These are phyloP conservation scores for Aricia agestis DNA, from an alignment of 1,140 invertebrate genomes.

Conservation along the genomic window DNA sequence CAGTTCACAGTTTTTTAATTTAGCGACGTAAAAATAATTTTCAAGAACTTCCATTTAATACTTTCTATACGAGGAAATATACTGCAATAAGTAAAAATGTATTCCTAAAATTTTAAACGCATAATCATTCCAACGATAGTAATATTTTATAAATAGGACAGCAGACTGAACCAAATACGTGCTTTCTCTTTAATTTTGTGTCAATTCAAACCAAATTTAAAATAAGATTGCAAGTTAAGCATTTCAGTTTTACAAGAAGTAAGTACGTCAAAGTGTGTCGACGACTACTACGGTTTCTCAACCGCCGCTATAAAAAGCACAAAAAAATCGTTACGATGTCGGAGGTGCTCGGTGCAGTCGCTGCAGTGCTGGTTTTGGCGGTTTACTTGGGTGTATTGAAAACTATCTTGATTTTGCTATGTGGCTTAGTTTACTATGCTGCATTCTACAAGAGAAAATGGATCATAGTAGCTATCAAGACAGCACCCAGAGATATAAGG, in stretches of 20 bases:
- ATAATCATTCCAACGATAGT: not conserved
- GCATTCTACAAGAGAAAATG: slow-evolving; percentile 74
- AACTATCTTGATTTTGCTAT: slow-evolving; percentile 41
- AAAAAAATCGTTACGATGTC: slow-evolving; percentile 47
- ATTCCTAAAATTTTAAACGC: not conserved
- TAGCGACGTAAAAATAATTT: not conserved
- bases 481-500: slow-evolving; percentile 82
- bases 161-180: not conserved
- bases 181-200: not conserved
- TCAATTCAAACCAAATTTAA: not conserved
- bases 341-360: slow-evolving; percentile 39
- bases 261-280: not conserved
- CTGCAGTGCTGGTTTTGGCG: slow-evolving; percentile 39
- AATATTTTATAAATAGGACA: not conserved
- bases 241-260: not conserved
- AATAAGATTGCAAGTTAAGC: not conserved
- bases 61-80: not conserved
- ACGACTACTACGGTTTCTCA: slow-evolving; percentile 9
- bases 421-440: slow-evolving; percentile 39
- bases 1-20: not conserved
- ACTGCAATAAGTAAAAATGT: not conserved
- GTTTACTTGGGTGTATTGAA: slow-evolving; percentile 47
- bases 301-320: slow-evolving; percentile 55
- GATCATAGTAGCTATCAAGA: slow-evolving; percentile 84
- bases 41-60: not conserved